These are phyloP conservation scores for Philereme vetulata DNA, from an alignment of 2,888 invertebrate species.

Conservation along the genomic window DNA sequence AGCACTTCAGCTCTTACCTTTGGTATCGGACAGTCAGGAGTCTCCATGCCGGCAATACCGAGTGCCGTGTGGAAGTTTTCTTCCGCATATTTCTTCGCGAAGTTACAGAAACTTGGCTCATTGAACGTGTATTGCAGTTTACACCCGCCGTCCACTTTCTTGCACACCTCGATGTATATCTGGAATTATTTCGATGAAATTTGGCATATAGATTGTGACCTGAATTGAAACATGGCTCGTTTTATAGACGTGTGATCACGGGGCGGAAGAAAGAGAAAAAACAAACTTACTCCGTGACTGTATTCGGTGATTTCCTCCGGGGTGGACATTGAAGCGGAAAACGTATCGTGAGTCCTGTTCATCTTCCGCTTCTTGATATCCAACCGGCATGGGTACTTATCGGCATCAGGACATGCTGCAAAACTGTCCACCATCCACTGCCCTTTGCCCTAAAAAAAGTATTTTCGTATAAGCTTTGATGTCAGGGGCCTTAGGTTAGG, in stretches of 20 bases:
- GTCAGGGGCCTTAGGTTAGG: too few relatives aligned
- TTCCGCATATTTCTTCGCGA: slow-evolving; percentile 49
- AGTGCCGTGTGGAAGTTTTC: slow-evolving; percentile 46
- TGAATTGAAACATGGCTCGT: too few relatives aligned
- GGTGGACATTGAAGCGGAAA: background rate
- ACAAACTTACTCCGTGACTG: slow-evolving; percentile 16
- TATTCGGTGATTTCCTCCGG: slow-evolving; percentile 11
- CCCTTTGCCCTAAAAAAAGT: slow-evolving; percentile 5
- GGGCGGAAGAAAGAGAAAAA: background rate
- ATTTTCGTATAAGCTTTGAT: too few relatives aligned
- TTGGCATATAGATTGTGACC: background rate
- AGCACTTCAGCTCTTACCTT: slow-evolving; percentile 19
- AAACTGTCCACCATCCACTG: slow-evolving; percentile 6
- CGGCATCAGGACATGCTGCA: slow-evolving; percentile 6
- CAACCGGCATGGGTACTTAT: slow-evolving; percentile 3
- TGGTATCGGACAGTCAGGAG: slow-evolving; percentile 26
- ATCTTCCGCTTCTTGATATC: slow-evolving; percentile 8
- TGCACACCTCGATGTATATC: slow-evolving; percentile 49
- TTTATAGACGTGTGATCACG: too few relatives aligned
- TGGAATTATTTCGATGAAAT: slow-evolving; percentile 24
- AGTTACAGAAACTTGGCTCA: slow-evolving; percentile 49
- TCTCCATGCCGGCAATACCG: slow-evolving; percentile 14
- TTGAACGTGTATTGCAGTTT: slow-evolving; percentile 55
- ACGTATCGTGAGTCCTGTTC: slow-evolving; percentile 18
- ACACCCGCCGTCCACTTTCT: slow-evolving; percentile 65